Conservation (phyloP, 1,140 invertebrate genomes). For the Hypsibius dujardini region DNA sequence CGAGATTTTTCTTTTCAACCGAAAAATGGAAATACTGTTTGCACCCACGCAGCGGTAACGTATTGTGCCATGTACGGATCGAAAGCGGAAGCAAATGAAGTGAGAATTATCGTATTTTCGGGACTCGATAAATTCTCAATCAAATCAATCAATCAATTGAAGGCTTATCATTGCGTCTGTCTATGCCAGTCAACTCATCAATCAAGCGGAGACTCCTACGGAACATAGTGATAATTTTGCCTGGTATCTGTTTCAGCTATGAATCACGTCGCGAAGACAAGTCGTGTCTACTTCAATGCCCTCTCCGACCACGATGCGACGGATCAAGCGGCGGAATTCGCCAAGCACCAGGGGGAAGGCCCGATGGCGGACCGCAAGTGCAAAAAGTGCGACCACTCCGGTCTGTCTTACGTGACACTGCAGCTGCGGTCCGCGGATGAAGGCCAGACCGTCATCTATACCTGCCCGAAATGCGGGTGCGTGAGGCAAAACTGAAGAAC, state of each 20-base stretch:
- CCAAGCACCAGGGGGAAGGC: conserved; percentile 42
- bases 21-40: no score
- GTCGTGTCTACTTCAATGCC: conserved; percentile 46
- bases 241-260: conserved; percentile 18
- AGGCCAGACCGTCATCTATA: conserved; percentile 96
- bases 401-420: conserved; percentile 81
- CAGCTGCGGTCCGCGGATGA: conserved; percentile 92
- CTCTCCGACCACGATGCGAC: conserved; percentile 30
- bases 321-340: conserved; percentile 35
- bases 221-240: conserved; percentile 18
- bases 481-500: conserved; percentile 26
- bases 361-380: conserved; percentile 69
- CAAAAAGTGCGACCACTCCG: conserved; percentile 65
- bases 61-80: no score
- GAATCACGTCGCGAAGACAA: conserved; percentile 41
- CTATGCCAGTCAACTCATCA: no score
- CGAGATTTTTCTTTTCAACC: no score
- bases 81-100: no score
- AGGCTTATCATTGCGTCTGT: no score
- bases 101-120: no score
- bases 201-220: no score
- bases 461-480: conserved; percentile 80
- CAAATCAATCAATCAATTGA: no score
- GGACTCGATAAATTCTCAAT: no score
- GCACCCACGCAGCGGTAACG: no score